Conservation (phyloP, 2,113 vertebrate species). For the Mohoua ochrocephala region DNA sequence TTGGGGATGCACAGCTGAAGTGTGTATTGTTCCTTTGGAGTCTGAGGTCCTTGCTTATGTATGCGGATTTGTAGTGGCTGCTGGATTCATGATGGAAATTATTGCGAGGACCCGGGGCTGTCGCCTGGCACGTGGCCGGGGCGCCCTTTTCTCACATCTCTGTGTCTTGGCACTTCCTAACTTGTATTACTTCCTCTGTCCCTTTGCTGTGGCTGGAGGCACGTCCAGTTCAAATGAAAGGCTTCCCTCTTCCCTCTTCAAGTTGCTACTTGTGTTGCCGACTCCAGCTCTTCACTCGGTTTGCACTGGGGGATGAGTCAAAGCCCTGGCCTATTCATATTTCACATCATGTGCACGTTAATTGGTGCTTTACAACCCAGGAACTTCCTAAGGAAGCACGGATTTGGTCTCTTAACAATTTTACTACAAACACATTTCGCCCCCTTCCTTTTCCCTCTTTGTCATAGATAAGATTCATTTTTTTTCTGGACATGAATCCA, state of each 20-base stretch:
- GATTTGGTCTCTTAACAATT: constrained; percentile 31
- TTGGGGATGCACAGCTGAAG: not conserved
- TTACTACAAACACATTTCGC: not conserved
- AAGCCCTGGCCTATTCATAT: constrained; percentile 29
- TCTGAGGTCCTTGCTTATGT: not conserved
- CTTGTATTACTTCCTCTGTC: not conserved
- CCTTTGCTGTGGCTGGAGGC: not conserved
- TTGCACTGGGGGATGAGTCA: constrained; percentile 25
- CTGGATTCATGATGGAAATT: not conserved
- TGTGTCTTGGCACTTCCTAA: not conserved
- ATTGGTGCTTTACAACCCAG: constrained; percentile 35
- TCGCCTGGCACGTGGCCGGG: not conserved
- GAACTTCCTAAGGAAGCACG: constrained; percentile 14
- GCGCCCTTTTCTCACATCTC: not conserved
- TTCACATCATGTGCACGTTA: constrained; percentile 9
- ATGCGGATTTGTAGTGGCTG: not conserved
- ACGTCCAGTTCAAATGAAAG: not conserved
- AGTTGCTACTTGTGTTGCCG: not conserved
- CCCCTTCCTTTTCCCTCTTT: constrained; percentile 2
- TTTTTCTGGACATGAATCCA: constrained; percentile 12
- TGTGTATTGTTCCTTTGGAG: not conserved
- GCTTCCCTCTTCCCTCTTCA: constrained; percentile 1
- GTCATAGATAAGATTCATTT: constrained; percentile 15
- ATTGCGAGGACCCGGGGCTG: not conserved
- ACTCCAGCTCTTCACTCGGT: not conserved